Conservation (phyloP, 2,113 vertebrate genomes). For the Peromyscus californicus region DNA sequence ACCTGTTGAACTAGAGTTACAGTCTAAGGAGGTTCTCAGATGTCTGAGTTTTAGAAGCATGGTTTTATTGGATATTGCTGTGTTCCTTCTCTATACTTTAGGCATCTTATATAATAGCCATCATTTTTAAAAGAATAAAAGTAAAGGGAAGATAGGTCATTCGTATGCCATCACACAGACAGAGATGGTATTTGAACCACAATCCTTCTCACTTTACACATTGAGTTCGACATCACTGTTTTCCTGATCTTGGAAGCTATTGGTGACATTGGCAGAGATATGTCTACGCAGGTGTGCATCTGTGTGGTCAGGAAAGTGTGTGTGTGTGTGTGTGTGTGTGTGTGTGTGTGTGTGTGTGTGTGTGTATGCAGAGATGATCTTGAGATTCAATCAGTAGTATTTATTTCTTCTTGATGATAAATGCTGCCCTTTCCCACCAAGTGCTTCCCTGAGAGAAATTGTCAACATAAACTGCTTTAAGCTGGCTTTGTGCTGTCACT, state of each 20-base stretch:
- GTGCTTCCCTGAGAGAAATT: not conserved
- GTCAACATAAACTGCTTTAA: slow-evolving; percentile 17
- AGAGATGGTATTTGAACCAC: not conserved
- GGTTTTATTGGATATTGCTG: not conserved
- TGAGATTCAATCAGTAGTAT: not conserved
- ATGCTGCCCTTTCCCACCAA: slow-evolving; percentile 52
- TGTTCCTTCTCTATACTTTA: not conserved
- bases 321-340: not conserved
- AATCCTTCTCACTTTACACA: not conserved
- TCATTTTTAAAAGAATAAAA: not conserved
- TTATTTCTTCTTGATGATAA: slow-evolving; percentile 46
- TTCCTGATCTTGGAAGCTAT: not conserved
- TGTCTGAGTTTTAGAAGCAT: not conserved
- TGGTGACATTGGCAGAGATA: not conserved
- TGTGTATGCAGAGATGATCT: not conserved
- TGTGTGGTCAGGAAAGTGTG: not conserved
- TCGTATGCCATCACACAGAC: not conserved
- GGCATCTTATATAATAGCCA: not conserved
- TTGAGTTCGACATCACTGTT: not conserved
- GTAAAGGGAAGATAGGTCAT: not conserved
- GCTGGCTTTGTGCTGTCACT: slow-evolving; percentile 30
- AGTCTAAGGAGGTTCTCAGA: not conserved
- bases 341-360: not conserved
- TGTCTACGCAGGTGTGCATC: not conserved
- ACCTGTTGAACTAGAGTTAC: not conserved